Conservation (phyloP, 2,113 vertebrate genomes). For the Myanophis thanlyinensis region DNA sequence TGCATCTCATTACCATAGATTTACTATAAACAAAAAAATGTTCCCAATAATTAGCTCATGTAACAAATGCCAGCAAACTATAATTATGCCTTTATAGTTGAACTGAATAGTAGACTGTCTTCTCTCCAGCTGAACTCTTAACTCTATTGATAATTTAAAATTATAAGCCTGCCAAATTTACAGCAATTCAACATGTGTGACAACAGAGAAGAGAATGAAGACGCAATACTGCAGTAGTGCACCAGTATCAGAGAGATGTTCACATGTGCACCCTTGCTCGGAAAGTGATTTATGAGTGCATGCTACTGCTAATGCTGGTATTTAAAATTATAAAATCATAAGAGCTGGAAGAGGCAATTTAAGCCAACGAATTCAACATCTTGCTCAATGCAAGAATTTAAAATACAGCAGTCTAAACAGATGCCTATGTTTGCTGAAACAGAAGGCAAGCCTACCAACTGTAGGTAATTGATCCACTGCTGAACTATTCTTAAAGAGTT, state of each 20-base stretch:
- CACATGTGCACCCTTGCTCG: no score
- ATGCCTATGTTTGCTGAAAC: not conserved
- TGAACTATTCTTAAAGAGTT: not conserved
- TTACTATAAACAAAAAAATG: not conserved
- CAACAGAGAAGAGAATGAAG: not conserved
- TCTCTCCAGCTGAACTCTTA: not conserved
- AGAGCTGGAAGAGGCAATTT: not conserved
- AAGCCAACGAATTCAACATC: not conserved
- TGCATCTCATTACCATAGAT: not conserved
- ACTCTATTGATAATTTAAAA: not conserved
- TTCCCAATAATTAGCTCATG: not conserved
- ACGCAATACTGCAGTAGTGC: not conserved
- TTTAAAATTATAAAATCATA: not conserved
- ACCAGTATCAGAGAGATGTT: not conserved
- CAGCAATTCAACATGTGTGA: not conserved
- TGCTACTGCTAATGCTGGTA: not conserved
- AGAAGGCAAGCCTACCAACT: not conserved
- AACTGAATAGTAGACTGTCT: not conserved
- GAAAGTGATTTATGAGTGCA: not conserved
- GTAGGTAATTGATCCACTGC: not conserved
- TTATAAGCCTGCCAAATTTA: not conserved
- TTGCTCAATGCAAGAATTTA: not conserved
- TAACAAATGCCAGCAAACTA: conserved; percentile 4
- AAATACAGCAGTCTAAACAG: not conserved
- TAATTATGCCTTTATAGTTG: not conserved